Conservation (phyloP, 2,113 vertebrate genomes). For the Pandion haliaetus region DNA sequence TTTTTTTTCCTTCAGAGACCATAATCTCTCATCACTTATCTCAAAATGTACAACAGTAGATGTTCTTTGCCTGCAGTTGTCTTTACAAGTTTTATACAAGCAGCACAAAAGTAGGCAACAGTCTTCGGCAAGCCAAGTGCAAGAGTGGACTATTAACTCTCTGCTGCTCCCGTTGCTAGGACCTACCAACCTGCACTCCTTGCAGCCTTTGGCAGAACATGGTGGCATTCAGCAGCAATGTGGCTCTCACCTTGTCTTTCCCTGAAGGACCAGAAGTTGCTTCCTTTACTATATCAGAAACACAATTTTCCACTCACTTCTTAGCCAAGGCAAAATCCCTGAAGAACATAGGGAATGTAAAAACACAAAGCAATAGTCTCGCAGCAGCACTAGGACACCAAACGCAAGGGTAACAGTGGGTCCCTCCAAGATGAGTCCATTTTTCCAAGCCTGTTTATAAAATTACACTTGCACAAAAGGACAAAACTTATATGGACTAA, state of each 20-base stretch:
- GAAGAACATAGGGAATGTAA: neutral
- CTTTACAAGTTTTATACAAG: neutral
- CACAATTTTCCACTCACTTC: neutral
- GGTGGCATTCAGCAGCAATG: neutral
- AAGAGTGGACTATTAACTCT: neutral
- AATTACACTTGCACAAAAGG: neutral
- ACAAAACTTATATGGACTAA: neutral
- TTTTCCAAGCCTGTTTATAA: neutral
- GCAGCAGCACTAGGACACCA: neutral
- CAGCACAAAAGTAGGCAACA: neutral
- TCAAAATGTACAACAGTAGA: neutral
- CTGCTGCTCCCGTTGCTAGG: neutral
- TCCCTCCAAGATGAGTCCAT: neutral
- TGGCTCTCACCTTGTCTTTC: neutral
- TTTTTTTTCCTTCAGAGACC: neutral
- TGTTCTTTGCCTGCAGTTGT: neutral
- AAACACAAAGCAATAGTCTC: neutral
- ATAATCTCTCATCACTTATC: neutral
- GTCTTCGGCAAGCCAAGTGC: neutral
- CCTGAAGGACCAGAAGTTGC: neutral
- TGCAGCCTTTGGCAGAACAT: neutral
- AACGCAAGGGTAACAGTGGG: neutral
- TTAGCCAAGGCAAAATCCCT: neutral
- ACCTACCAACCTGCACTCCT: neutral
- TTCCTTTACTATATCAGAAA: neutral